These are phyloP conservation scores for Biston stratarius DNA, from an alignment of 2,888 invertebrate species.

Conservation along the genomic window DNA sequence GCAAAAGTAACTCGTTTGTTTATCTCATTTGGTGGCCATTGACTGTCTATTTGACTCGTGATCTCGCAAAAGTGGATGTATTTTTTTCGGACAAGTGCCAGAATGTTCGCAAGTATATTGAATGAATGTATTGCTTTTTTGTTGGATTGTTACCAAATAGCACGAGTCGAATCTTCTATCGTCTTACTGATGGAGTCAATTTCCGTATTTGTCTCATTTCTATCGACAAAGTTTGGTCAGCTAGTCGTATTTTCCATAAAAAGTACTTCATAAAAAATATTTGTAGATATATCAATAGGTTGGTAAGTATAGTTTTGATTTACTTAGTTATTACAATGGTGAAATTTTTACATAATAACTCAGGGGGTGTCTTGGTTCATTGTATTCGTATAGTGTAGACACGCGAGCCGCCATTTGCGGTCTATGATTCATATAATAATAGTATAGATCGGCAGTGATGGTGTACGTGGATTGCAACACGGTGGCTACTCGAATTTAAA, in stretches of 20 bases:
- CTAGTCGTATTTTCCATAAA: conserved; percentile 7
- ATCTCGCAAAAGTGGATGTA: conserved; percentile 26
- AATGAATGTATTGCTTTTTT: conserved; percentile 29
- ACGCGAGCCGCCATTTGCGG: conserved; percentile 39
- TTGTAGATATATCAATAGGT: background rate
- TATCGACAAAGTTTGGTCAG: conserved; percentile 7
- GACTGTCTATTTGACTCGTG: conserved; percentile 35
- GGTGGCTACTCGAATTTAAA: conserved; percentile 57
- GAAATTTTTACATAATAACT: conserved; percentile 36
- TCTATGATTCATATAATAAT: conserved; percentile 56
- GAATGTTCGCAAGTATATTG: conserved; percentile 24
- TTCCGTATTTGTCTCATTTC: conserved; percentile 26
- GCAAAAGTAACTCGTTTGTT: conserved; percentile 39
- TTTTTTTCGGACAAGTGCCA: conserved; percentile 30
- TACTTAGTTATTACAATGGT: conserved; percentile 25
- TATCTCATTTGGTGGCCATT: conserved; percentile 40
- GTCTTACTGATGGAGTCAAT: conserved; percentile 11
- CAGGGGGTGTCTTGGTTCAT: conserved; percentile 22
- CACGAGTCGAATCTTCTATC: conserved; percentile 19
- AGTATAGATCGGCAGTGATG: conserved; percentile 48
- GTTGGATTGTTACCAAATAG: conserved; percentile 36
- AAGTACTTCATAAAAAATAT: background rate
- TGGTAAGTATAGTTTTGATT: conserved; percentile 18
- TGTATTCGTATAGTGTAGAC: conserved; percentile 35
- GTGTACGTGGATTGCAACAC: conserved; percentile 65